phyloP scores from a whole-genome alignment of 2,113 vertebrate genomes.

The Cardinalis cardinalis region DNA sequence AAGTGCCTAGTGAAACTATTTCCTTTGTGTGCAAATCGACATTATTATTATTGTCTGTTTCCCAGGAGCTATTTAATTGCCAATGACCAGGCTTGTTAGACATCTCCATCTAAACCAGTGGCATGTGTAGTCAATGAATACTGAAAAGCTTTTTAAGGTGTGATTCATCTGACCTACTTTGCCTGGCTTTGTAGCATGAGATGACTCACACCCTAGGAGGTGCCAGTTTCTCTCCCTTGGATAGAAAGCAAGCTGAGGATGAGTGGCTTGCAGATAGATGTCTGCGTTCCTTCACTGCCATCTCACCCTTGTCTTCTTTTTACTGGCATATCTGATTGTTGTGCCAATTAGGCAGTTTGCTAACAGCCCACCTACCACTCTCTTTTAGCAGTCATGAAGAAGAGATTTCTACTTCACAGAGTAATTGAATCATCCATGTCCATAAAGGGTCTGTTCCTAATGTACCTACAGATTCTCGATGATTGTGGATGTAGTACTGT shows the following conservation, averaged over 20 bases:
- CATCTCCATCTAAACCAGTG: not conserved
- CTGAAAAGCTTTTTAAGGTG: not conserved
- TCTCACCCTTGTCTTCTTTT: not conserved
- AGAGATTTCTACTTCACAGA: not conserved
- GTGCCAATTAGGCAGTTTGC: not conserved
- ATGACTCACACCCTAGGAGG: not conserved
- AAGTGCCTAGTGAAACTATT: not conserved
- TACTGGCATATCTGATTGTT: not conserved
- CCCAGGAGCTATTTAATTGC: not conserved
- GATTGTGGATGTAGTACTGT: not conserved
- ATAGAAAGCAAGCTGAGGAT: not conserved
- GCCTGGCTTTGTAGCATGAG: not conserved
- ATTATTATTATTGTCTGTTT: not conserved
- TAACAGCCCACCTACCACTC: not conserved
- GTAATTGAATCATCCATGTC: not conserved
- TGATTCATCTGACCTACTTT: slow-evolving; percentile 26
- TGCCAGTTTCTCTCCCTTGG: not conserved
- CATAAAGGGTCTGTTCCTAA: not conserved
- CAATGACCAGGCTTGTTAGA: not conserved
- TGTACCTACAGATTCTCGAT: not conserved
- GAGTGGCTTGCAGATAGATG: not conserved
- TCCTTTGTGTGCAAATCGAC: not conserved
- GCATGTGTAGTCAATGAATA: not conserved
- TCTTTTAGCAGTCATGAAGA: not conserved
- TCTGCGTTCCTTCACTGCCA: not conserved